A percentile compares a stretch with the other conserved stretches of the same genome.
phyloP scores from a whole-genome alignment of 2,113 vertebrate genomes.

The Aspiorhynchus laticeps region DNA sequence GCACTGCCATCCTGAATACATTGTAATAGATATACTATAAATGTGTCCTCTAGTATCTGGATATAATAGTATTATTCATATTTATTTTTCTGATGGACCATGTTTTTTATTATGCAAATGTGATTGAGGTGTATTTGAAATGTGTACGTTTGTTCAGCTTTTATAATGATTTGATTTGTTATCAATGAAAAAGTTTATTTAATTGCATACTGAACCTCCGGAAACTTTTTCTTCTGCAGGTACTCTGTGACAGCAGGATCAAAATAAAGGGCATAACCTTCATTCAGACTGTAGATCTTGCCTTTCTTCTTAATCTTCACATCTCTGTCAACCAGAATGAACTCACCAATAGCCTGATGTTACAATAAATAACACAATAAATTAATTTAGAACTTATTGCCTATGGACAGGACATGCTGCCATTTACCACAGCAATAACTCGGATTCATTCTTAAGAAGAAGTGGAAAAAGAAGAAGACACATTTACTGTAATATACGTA shows the following conservation, averaged over 20 bases:
- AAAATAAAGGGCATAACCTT: slow-evolving; percentile 88
- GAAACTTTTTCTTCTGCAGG: slow-evolving; percentile 89
- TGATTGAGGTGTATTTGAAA: background rate
- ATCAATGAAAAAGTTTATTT: background rate
- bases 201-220: slow-evolving; percentile 71
- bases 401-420: background rate
- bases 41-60: background rate
- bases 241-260: slow-evolving; percentile 85
- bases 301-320: slow-evolving; percentile 91
- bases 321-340: slow-evolving; percentile 90
- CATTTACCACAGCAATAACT: background rate
- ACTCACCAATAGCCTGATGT: slow-evolving; percentile 88
- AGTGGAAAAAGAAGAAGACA: background rate
- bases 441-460: background rate
- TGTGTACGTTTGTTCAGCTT: background rate
- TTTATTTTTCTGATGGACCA: background rate
- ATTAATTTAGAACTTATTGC: background rate
- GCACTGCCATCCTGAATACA: slow-evolving; percentile 83
- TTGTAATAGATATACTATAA: background rate
- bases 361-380: background rate
- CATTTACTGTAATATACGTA: background rate
- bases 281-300: slow-evolving; percentile 91
- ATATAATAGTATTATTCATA: background rate
- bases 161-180: background rate
- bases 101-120: background rate